Conservation (phyloP, 2,888 invertebrate genomes). For the Tachina grossa region DNA sequence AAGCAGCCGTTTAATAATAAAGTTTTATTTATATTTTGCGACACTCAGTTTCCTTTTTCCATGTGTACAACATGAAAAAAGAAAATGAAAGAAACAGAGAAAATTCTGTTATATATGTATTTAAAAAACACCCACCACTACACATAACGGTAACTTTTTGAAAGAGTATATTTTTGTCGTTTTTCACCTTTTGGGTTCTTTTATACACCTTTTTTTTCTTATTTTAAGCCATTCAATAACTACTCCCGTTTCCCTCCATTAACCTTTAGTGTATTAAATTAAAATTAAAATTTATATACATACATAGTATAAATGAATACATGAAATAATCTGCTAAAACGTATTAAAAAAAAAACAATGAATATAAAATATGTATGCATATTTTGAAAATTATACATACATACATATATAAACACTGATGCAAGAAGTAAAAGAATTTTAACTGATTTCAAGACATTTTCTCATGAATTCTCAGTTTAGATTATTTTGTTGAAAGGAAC, state of each 20-base stretch:
- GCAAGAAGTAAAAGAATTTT: slow-evolving; percentile 68
- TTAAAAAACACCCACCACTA: slow-evolving; percentile 68
- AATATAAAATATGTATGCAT: slow-evolving; percentile 15
- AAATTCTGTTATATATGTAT: neutral
- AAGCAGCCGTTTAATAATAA: slow-evolving; percentile 56
- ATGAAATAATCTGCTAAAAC: slow-evolving; percentile 62
- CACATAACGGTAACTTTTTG: slow-evolving; percentile 56
- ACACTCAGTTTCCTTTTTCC: slow-evolving; percentile 54
- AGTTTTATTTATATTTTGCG: slow-evolving; percentile 35
- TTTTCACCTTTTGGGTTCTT: slow-evolving; percentile 19
- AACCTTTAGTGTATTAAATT: slow-evolving; percentile 61
- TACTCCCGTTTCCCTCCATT: slow-evolving; percentile 69
- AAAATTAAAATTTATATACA: slow-evolving; percentile 11
- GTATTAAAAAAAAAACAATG: slow-evolving; percentile 52
- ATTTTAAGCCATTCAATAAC: slow-evolving; percentile 42
- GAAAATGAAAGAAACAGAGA: slow-evolving; percentile 24
- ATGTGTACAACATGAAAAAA: slow-evolving; percentile 56
- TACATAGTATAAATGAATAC: slow-evolving; percentile 61
- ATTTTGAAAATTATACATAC: slow-evolving; percentile 14
- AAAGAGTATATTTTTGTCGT: slow-evolving; percentile 51
- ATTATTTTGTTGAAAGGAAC: neutral
- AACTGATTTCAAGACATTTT: slow-evolving; percentile 10
- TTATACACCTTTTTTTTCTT: neutral
- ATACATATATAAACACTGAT: slow-evolving; percentile 13
- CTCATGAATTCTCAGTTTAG: neutral